Conservation (phyloP, 2,113 vertebrate species). For the Motacilla alba region DNA sequence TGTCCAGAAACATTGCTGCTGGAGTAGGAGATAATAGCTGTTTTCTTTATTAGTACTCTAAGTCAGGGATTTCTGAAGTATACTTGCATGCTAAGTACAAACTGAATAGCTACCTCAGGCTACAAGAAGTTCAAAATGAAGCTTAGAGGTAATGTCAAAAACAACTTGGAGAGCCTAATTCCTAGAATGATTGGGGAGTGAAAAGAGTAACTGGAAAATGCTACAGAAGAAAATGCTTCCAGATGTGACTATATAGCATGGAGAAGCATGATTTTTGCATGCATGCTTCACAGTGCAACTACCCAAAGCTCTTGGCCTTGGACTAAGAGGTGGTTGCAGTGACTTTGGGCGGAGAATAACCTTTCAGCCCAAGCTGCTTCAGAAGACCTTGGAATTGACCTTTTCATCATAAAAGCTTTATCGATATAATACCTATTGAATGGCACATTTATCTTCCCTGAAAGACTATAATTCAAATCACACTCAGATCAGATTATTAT, state of each 20-base stretch:
- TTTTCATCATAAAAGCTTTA: neutral
- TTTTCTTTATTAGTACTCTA: neutral
- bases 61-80: neutral
- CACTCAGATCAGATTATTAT: neutral
- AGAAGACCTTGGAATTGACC: neutral
- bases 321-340: neutral
- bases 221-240: neutral
- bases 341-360: neutral
- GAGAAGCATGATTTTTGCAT: neutral
- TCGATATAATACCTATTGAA: neutral
- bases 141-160: neutral
- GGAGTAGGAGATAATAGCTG: neutral
- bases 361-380: neutral
- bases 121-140: neutral
- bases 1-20: neutral
- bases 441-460: neutral
- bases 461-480: neutral
- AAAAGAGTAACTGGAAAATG: neutral
- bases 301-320: accelerated
- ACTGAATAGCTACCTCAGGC: neutral
- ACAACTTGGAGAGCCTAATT: neutral
- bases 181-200: neutral
- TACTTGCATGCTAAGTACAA: neutral
- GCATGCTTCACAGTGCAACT: neutral
- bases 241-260: neutral